Conservation (phyloP, 2,797 vertebrate genomes). For the Trachops cirrhosus region DNA sequence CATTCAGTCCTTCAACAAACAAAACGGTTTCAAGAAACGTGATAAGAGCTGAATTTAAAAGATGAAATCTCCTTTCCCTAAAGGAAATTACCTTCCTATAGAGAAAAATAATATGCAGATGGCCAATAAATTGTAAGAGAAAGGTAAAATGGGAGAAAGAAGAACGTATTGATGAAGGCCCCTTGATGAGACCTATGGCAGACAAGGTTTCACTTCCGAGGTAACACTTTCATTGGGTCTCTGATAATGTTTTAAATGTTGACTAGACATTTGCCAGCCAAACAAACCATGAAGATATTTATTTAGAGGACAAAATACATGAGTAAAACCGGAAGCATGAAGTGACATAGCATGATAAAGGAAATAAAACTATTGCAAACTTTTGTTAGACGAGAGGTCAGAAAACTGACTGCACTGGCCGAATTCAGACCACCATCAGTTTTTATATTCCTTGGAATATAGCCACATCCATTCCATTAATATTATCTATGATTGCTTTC, state of each 20-base stretch:
- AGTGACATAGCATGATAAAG: not conserved
- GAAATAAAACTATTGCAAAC: not conserved
- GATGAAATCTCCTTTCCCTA: not conserved
- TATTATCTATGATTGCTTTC: not conserved
- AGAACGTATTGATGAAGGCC: not conserved
- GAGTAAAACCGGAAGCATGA: not conserved
- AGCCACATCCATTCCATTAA: not conserved
- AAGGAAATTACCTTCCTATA: not conserved
- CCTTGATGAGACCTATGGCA: not conserved
- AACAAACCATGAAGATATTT: not conserved
- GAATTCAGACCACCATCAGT: not conserved
- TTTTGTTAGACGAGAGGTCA: not conserved
- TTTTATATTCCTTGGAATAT: not conserved
- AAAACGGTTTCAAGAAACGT: not conserved
- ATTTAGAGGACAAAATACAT: not conserved
- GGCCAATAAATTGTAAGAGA: not conserved
- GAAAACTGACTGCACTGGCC: not conserved
- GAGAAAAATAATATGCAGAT: not conserved
- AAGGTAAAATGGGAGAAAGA: not conserved
- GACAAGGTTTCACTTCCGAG: not conserved
- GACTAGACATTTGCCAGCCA: not conserved
- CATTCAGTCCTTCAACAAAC: not conserved
- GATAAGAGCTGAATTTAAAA: not conserved
- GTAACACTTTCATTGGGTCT: not conserved
- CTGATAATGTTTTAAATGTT: not conserved